Evolutionary conservation across 2,797 vertebrate species (phyloP).

Genomic region (Buceros bicornis): DNA sequence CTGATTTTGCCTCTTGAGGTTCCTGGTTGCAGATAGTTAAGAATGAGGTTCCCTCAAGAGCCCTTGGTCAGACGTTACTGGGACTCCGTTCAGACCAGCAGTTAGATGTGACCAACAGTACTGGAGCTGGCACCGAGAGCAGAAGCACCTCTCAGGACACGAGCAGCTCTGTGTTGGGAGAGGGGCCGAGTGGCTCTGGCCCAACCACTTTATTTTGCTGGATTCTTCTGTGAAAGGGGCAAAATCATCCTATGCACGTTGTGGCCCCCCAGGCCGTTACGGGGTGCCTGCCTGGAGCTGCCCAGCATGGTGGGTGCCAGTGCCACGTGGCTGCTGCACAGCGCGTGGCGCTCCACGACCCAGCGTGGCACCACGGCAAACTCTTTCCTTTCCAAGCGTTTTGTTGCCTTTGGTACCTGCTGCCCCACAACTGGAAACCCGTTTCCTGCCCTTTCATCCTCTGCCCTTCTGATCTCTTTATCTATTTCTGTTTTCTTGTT

Average conservation of each 20-base stretch:
- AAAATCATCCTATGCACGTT: neutral
- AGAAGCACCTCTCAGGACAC: neutral
- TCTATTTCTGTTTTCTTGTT: slow-evolving; percentile 57
- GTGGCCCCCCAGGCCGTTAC: neutral
- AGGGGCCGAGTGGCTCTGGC: neutral
- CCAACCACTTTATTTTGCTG: neutral
- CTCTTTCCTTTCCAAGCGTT: neutral
- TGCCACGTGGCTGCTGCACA: neutral
- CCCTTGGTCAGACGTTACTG: neutral
- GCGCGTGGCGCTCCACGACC: neutral
- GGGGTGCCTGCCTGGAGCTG: neutral
- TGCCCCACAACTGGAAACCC: slow-evolving; percentile 18
- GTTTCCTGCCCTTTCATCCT: slow-evolving; percentile 70
- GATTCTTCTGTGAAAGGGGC: neutral
- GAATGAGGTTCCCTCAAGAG: neutral
- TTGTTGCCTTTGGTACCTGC: slow-evolving; percentile 50
- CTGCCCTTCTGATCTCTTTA: slow-evolving; percentile 52
- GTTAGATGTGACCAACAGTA: neutral
- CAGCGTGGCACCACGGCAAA: neutral
- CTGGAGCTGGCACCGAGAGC: neutral
- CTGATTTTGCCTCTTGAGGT: neutral
- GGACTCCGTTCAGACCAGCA: fast-evolving
- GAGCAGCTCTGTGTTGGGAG: fast-evolving
- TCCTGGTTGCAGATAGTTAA: neutral
- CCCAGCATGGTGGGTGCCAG: neutral